phyloP scores from a whole-genome alignment of 92 coral and sea anemone genomes.

The Umimayanthus kanabou region DNA sequence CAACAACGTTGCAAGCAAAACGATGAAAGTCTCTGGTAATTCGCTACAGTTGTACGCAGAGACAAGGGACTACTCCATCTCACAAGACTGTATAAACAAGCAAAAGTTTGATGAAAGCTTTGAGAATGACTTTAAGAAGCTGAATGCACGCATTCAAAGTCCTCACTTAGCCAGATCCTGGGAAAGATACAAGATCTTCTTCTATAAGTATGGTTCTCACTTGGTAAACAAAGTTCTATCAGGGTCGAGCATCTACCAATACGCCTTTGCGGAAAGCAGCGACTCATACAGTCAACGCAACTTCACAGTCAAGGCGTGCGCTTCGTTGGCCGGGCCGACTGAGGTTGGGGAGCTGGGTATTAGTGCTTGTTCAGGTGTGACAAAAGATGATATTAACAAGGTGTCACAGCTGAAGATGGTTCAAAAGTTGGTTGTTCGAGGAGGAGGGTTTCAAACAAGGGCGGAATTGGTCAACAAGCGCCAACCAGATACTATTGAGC shows the following conservation, averaged over 20 bases:
- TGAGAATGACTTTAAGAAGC: slow-evolving; percentile 37
- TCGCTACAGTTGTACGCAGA: slow-evolving; percentile 19
- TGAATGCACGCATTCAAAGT: slow-evolving; percentile 14
- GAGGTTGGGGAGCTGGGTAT: background rate
- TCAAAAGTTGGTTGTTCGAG: slow-evolving; percentile 45
- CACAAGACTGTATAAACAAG: slow-evolving; percentile 32
- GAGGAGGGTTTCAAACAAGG: slow-evolving; percentile 45
- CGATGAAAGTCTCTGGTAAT: slow-evolving; percentile 3
- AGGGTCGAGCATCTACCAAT: slow-evolving; percentile 45
- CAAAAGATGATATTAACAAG: background rate
- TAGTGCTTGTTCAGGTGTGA: background rate
- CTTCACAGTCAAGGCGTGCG: slow-evolving; percentile 1
- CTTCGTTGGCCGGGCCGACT: slow-evolving; percentile 14
- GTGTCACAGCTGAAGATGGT: slow-evolving; percentile 17
- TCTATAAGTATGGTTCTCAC: slow-evolving; percentile 59
- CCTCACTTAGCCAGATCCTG: slow-evolving; percentile 45
- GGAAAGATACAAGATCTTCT: slow-evolving; percentile 43
- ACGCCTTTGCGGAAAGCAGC: slow-evolving; percentile 7
- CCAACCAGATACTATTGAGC: slow-evolving; percentile 11
- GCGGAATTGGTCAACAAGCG: slow-evolving; percentile 36
- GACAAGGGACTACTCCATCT: background rate
- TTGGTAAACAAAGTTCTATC: slow-evolving; percentile 41
- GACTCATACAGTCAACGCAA: background rate
- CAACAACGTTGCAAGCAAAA: background rate
- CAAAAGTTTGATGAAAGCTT: slow-evolving; percentile 2